These are phyloP conservation scores for Ectemnius continuus DNA, from an alignment of 2,888 invertebrate species.

Conservation along the genomic window DNA sequence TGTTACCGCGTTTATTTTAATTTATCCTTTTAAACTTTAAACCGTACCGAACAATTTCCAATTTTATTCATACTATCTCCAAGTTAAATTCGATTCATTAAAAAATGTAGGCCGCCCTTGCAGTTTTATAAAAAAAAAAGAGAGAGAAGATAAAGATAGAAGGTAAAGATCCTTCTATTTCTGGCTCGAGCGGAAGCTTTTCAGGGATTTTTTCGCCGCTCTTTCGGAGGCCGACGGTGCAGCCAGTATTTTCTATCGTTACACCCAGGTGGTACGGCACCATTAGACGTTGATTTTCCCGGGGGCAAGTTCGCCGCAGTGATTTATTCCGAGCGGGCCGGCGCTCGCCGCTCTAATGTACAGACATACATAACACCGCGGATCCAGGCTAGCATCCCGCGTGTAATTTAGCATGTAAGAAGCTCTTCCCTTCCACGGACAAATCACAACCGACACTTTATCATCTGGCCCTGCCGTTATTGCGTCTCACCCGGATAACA, in stretches of 20 bases:
- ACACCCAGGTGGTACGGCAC: constrained; percentile 29
- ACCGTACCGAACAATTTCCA: no score
- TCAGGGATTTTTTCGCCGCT: background rate
- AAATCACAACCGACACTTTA: constrained; percentile 11
- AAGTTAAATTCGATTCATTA: no score
- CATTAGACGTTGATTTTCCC: constrained; percentile 40
- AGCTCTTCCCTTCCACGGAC: constrained; percentile 1
- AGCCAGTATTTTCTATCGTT: constrained; percentile 22
- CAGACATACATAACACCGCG: constrained; percentile 19
- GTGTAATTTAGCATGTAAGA: constrained; percentile 23
- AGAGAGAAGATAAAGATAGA: no score
- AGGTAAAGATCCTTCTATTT: no score
- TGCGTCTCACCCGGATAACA: background rate
- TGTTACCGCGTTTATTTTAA: no score
- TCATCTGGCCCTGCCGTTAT: constrained; percentile 13
- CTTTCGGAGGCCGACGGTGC: constrained; percentile 9
- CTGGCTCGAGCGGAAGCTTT: no score
- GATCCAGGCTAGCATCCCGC: background rate
- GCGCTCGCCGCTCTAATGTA: constrained; percentile 37
- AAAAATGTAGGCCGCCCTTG: no score
- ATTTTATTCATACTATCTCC: no score
- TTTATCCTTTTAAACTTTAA: no score
- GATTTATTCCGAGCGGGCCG: constrained; percentile 38
- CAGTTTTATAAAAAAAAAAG: constrained; percentile 9
- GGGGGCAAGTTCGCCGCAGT: constrained; percentile 22